phyloP scores from a whole-genome alignment of 2,888 invertebrate genomes.

The Lasioglossum pauxillum region DNA sequence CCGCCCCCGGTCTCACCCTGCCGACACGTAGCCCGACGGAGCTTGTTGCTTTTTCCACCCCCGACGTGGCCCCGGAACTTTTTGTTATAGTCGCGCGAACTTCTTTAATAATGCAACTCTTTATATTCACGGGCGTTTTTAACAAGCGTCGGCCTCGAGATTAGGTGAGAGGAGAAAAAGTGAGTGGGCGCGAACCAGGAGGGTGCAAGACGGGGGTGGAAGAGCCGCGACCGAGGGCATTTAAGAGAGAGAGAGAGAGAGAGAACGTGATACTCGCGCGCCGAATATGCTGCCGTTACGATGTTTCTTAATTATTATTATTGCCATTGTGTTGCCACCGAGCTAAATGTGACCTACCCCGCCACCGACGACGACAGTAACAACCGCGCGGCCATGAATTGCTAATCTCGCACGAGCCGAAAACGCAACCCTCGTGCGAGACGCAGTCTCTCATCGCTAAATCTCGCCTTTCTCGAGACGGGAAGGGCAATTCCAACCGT shows the following conservation, averaged over 20 bases:
- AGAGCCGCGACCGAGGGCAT: constrained; percentile 9
- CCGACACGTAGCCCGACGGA: constrained; percentile 46
- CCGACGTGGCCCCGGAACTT: constrained; percentile 76
- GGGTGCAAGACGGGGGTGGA: constrained; percentile 28
- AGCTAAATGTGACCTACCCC: constrained; percentile 77
- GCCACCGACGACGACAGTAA: constrained; percentile 78
- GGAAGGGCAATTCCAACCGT: constrained; percentile 55
- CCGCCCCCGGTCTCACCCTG: constrained; percentile 53
- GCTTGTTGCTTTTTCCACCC: constrained; percentile 75
- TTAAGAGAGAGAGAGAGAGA: constrained; percentile 24
- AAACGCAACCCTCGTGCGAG: constrained; percentile 43
- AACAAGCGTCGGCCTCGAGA: constrained; percentile 82
- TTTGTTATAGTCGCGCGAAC: constrained; percentile 83
- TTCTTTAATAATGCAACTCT: constrained; percentile 85
- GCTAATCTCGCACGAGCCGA: constrained; percentile 80
- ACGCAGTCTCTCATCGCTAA: constrained; percentile 7
- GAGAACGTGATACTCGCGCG: constrained; percentile 31
- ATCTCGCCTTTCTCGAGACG: constrained; percentile 10
- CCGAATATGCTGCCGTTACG: constrained; percentile 81
- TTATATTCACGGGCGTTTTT: constrained; percentile 85
- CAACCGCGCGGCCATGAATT: constrained; percentile 82
- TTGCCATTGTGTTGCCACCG: constrained; percentile 81
- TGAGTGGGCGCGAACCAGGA: constrained; percentile 43
- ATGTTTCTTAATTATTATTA: constrained; percentile 84
- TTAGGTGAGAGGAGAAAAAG: constrained; percentile 75